A percentile compares a stretch with the other conserved stretches of the same genome.
These are phyloP conservation scores for Elephas maximus DNA, from an alignment of 2,113 vertebrate species.

Conservation along the genomic window DNA sequence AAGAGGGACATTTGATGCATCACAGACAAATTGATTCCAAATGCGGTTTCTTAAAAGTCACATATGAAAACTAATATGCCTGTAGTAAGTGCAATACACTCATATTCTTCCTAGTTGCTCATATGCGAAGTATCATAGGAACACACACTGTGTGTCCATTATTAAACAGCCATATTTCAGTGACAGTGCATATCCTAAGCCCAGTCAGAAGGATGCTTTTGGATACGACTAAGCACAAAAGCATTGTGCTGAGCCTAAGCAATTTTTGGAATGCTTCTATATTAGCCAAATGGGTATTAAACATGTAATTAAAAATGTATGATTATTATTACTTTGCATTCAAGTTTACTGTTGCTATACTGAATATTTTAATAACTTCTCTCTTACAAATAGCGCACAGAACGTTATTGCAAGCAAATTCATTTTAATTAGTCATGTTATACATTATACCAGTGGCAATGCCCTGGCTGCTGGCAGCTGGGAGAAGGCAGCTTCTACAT, in stretches of 20 bases:
- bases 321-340: constrained; percentile 82
- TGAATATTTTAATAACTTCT: constrained; percentile 87
- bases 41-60: not conserved
- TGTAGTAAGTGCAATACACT: constrained; percentile 27
- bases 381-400: constrained; percentile 79
- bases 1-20: not conserved
- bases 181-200: not conserved
- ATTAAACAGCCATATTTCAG: constrained; percentile 6
- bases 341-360: constrained; percentile 78
- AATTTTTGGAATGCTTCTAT: constrained; percentile 78
- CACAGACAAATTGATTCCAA: not conserved
- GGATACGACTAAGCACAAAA: constrained; percentile 62
- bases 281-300: constrained; percentile 82
- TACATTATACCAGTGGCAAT: constrained; percentile 85
- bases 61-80: not conserved
- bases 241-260: constrained; percentile 43
- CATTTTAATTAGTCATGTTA: constrained; percentile 90
- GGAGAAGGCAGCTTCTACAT: constrained; percentile 85
- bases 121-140: not conserved
- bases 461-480: constrained; percentile 78
- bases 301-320: constrained; percentile 83
- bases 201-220: constrained; percentile 56
- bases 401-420: constrained; percentile 83
- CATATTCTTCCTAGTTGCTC: not conserved
- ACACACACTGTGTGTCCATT: not conserved